Percentiles rank a stretch among this genome's conserved stretches.
These are phyloP conservation scores for Sebastes goodei DNA, from an alignment of 2,797 vertebrate species.

Conservation along the genomic window DNA sequence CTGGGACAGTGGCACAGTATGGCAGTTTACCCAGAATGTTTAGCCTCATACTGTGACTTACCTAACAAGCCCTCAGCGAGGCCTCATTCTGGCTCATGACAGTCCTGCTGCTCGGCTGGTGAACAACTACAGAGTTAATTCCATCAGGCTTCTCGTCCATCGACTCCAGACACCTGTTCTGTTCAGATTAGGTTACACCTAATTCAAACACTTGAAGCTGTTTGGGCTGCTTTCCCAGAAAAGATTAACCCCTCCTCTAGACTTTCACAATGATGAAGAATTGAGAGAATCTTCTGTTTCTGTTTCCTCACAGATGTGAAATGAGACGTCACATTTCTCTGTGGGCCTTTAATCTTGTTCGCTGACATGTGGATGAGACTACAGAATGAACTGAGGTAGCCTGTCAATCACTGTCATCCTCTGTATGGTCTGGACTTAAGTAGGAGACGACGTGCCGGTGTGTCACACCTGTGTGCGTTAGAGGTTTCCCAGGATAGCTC, in stretches of 20 bases:
- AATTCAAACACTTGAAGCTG: not conserved
- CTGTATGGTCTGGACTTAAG: slow-evolving; percentile 13
- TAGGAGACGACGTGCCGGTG: not conserved
- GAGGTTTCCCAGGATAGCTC: slow-evolving; percentile 75
- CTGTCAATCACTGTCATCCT: slow-evolving; percentile 34
- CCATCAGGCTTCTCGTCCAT: slow-evolving; percentile 19
- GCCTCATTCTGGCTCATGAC: slow-evolving; percentile 18
- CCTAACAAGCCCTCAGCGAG: slow-evolving; percentile 24
- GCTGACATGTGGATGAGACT: not conserved
- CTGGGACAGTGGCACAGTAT: slow-evolving; percentile 42
- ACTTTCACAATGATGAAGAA: not conserved
- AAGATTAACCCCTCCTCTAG: not conserved
- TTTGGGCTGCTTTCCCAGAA: slow-evolving; percentile 15
- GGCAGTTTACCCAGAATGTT: slow-evolving; percentile 52
- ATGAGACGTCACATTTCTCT: not conserved
- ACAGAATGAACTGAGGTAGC: slow-evolving; percentile 19
- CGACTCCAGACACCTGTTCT: slow-evolving; percentile 44
- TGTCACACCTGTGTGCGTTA: slow-evolving; percentile 35
- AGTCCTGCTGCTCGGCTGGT: not conserved
- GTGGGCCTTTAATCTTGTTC: slow-evolving; percentile 17
- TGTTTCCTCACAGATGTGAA: not conserved
- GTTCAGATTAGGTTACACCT: slow-evolving; percentile 19
- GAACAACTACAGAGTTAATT: slow-evolving; percentile 38
- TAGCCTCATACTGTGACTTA: slow-evolving; percentile 53
- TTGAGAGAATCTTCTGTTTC: not conserved